Conservation (phyloP, 2,888 invertebrate genomes). For the Drosophila multiciliata region DNA sequence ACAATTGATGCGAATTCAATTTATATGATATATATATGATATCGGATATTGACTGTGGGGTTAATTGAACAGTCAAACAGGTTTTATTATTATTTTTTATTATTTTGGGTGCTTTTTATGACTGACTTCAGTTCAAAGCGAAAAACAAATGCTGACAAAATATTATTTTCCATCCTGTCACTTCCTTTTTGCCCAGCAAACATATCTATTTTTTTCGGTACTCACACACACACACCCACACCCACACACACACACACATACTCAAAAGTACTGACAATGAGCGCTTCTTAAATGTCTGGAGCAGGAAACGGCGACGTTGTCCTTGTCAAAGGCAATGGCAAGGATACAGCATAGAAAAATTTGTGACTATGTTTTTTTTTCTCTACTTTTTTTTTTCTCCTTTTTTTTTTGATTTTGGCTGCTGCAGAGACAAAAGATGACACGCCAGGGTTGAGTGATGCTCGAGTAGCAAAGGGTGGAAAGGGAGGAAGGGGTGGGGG, state of each 20-base stretch:
- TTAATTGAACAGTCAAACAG: conserved; percentile 53
- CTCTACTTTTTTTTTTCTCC: conserved; percentile 30
- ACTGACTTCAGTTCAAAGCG: conserved; percentile 55
- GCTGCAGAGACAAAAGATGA: conserved; percentile 82
- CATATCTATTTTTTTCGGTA: conserved; percentile 51
- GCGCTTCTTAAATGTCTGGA: conserved; percentile 79
- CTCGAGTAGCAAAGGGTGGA: background rate
- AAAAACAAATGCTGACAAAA: conserved; percentile 65
- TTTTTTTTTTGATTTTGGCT: conserved; percentile 55
- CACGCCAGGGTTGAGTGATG: conserved; percentile 68
- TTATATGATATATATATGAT: background rate
- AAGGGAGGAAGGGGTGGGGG: conserved; percentile 1
- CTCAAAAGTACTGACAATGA: conserved; percentile 71
- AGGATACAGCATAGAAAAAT: conserved; percentile 69
- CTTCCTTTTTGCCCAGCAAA: conserved; percentile 29
- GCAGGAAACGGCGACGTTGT: conserved; percentile 60
- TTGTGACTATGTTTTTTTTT: conserved; percentile 41
- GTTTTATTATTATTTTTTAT: conserved; percentile 2
- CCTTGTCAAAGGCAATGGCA: conserved; percentile 74
- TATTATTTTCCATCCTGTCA: conserved; percentile 53
- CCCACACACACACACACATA: conserved; percentile 21
- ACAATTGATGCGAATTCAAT: background rate
- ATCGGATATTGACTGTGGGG: conserved; percentile 1
- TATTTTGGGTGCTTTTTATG: conserved; percentile 1
- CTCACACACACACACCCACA: conserved; percentile 23